Conservation (phyloP, 2,888 invertebrate genomes). For the Agonopterix arenella region DNA sequence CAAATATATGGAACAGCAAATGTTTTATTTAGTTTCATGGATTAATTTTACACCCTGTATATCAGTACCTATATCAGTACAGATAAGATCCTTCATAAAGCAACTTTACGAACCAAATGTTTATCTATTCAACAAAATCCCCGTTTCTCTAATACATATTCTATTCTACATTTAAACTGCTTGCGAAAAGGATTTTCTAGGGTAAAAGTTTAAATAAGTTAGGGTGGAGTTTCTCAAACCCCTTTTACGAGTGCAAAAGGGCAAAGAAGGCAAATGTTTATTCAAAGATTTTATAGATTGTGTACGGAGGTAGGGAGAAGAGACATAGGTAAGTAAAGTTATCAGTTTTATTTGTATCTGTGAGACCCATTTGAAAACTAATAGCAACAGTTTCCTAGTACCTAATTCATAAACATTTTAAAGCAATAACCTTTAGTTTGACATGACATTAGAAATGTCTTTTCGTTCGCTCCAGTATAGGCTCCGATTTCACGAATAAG, state of each 20-base stretch:
- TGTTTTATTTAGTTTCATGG: too few relatives aligned
- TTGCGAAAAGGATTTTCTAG: constrained; percentile 70
- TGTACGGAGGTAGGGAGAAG: constrained; percentile 38
- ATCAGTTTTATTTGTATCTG: too few relatives aligned
- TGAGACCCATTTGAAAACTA: too few relatives aligned
- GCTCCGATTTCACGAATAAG: too few relatives aligned
- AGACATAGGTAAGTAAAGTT: constrained; percentile 2
- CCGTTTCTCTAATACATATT: constrained; percentile 56
- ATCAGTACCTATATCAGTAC: too few relatives aligned
- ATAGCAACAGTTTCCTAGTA: too few relatives aligned
- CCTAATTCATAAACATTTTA: too few relatives aligned
- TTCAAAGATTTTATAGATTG: constrained; percentile 72
- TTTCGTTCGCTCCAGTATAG: too few relatives aligned
- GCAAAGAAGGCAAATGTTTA: constrained; percentile 72
- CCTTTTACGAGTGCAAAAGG: constrained; percentile 73
- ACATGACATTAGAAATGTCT: too few relatives aligned
- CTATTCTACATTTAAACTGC: constrained; percentile 67
- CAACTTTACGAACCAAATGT: constrained; percentile 30
- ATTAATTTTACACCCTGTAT: too few relatives aligned
- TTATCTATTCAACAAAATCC: constrained; percentile 22
- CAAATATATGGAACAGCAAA: too few relatives aligned
- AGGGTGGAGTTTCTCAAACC: constrained; percentile 63
- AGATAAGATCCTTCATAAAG: constrained; percentile 16
- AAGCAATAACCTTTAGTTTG: too few relatives aligned
- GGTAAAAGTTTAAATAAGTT: constrained; percentile 75